phyloP scores from a whole-genome alignment of 1,140 invertebrate species.

The Diorhabda carinulata region DNA sequence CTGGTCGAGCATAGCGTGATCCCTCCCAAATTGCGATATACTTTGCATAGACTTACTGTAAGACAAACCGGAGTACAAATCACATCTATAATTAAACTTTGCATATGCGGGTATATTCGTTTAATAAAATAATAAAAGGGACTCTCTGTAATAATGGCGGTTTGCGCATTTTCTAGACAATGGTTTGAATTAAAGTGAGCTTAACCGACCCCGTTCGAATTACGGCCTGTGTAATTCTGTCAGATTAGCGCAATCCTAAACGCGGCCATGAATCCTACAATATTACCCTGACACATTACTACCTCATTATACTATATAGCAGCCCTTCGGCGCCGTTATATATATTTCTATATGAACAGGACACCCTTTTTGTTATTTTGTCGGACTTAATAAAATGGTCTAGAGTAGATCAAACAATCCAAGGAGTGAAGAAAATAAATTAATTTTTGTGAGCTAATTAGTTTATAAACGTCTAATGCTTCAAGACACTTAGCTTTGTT shows the following conservation, averaged over 20 bases:
- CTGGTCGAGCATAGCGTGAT: neutral
- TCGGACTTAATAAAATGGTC: neutral
- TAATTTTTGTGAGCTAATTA: too few relatives aligned
- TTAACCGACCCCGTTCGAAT: conserved; percentile 36
- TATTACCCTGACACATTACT: conserved; percentile 47
- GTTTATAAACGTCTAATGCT: too few relatives aligned
- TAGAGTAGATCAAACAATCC: too few relatives aligned
- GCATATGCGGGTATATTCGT: neutral
- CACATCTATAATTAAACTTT: neutral
- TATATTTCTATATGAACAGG: neutral
- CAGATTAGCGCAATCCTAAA: conserved; percentile 45
- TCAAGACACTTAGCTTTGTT: too few relatives aligned
- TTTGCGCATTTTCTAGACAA: conserved; percentile 36
- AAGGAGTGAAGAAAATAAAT: too few relatives aligned
- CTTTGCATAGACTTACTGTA: neutral
- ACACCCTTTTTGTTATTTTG: conserved; percentile 2
- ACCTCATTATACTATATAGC: conserved; percentile 40
- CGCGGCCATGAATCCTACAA: conserved; percentile 41
- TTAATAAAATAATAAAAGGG: conserved; percentile 17
- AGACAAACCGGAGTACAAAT: neutral
- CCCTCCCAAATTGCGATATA: neutral
- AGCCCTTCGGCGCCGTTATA: conserved; percentile 1
- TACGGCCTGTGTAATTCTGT: conserved; percentile 45
- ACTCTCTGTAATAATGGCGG: conserved; percentile 9
- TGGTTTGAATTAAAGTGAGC: conserved; percentile 38